Base-by-base conservation (phyloP, 2,797 vertebrate genomes). In the Anguilla anguilla region DNA sequence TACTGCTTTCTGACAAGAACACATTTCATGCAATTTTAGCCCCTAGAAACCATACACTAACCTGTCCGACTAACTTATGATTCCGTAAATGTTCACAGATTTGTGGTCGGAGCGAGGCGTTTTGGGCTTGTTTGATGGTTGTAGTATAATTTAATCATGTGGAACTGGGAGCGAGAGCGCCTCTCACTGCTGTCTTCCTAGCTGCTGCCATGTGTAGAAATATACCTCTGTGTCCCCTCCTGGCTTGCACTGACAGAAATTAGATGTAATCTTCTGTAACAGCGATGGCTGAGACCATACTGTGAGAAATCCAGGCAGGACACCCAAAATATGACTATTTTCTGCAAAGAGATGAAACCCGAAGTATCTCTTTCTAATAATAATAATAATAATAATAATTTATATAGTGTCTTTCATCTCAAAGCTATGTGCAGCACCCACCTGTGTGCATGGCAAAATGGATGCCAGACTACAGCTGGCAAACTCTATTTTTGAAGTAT, bases 241-340 rank as follows among this genome's bases (percentile, higher is more conserved):
- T 79, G 74, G 74, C 35, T 46, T 22, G 74, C 11, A 43, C 74
- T 79, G 74, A 39, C 35, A 43, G 74, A 79, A 35, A 79, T 79
- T 79, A 79, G 35, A 79, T 79, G 35, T 43, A 79, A 79, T 77
- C 72, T 77, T 77, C 11, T 77, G 72, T 77, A 77, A 77, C 35
- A 77, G 72, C 15, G 13, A 39, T 77, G 31, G 72, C 72, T 39
- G 31, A 39, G 22, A 39, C 31, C 4, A 25, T 67, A 67, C 11
- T 57, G 67, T 72, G 74, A 43, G 17, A 79, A 79, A 43, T 35
- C 35, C 35, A 43, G 74, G 15, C 74, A 19, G 74, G 35, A 43
- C 74, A 79, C 39, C 13, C 28, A 19, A 15, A 79, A 22, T 79
- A 46, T 43, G 17, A 19, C 74, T 6, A 43, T 79, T 15, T 15